These are phyloP conservation scores for Drosophila tristis DNA, from an alignment of 1,140 invertebrate species.

Conservation along the genomic window DNA sequence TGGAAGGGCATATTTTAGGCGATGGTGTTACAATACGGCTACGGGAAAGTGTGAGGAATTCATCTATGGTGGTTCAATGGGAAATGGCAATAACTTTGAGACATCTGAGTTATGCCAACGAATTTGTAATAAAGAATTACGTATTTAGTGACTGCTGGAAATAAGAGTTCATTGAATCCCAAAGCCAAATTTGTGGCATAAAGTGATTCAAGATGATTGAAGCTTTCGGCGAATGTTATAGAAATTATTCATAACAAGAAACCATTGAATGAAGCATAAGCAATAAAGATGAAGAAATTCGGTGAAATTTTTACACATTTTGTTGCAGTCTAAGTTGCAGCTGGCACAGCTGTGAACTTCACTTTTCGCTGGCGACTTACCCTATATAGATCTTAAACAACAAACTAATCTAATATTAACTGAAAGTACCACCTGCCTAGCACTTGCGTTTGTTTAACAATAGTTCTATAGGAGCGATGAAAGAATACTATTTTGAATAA, in stretches of 20 bases:
- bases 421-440: not conserved
- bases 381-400: too few species aligned
- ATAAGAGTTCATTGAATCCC: not conserved
- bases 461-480: too few species aligned
- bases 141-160: not conserved
- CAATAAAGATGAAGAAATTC: too few species aligned
- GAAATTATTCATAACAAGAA: too few species aligned
- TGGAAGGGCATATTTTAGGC: not conserved
- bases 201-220: too few species aligned
- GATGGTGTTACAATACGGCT: constrained; percentile 14
- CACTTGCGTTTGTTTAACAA: constrained; percentile 1
- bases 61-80: not conserved
- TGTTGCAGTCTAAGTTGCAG: too few species aligned
- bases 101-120: not conserved
- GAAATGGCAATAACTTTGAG: constrained; percentile 20
- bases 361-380: too few species aligned
- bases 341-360: too few species aligned
- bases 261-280: too few species aligned
- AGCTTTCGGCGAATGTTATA: too few species aligned
- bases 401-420: constrained; percentile 16
- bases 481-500: constrained; percentile 7
- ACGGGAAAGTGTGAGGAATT: not conserved
- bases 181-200: too few species aligned
- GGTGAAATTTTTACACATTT: too few species aligned
- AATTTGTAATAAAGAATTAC: not conserved